Evolutionary conservation across 2,113 vertebrate species (phyloP), one percentile per base, ranked within the genome.

Genomic region (Reinhardtius hippoglossoides): DNA sequence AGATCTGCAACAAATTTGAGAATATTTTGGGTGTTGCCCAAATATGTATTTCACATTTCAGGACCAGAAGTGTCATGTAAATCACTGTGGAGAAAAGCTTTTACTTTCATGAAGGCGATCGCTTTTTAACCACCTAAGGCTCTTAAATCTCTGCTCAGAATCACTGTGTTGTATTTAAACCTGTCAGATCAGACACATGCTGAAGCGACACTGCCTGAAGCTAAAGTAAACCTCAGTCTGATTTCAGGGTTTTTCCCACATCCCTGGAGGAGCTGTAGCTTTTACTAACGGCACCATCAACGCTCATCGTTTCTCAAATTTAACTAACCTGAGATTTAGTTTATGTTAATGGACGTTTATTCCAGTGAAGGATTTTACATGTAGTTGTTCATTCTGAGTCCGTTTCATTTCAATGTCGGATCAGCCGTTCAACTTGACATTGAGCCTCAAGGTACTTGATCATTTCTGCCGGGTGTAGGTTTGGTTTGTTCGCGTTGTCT

Each of bases 41-140:
- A 55, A 42, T 55, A 35, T 72, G 16, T 37, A 21, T 61, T 57
- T 4, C 21, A 37, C 57, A 8, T 26, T 54, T 52, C 18, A 0
- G 14, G 46, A 10, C 48, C 70, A 40, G 20, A 82, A 20, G 35
- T 74, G 54, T 79, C 23, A 81, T 40, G 31, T 9, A 55, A 42
- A 9, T 81, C 18, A 26, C 8, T 73, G 48, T 26, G 56, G 62
- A 15, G 67, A 82, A 59, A 13, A 42, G 10, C 40, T 37, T 9
- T 9, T 37, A 76, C 79, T 86, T 64, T 26, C 35, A 73, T 58
- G 54, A 84, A 84, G 54, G 64, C 61, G 67, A 90, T 75, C 68
- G 50, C 87, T 86, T 85, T 66, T 77, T 82, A 12, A 14, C 66
- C 50, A 67, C 58, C 31, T 58, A 72, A 18, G 26, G 70, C 79